Base-by-base conservation (phyloP, 2,888 invertebrate genomes). In the Entomobrya proxima region DNA sequence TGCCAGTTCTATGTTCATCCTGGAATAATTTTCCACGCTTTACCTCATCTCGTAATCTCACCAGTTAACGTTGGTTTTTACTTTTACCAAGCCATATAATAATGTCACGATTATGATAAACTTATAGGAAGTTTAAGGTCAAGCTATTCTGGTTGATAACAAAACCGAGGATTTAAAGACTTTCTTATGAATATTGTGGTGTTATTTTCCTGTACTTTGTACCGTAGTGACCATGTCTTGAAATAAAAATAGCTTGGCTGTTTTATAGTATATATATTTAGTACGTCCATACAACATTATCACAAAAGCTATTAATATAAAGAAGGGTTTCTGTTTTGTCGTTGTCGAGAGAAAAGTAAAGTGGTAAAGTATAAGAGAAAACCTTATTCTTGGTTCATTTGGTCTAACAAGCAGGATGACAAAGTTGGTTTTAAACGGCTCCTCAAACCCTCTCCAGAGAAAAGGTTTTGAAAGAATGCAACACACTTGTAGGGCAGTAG, bases 401-500 rank as follows among this genome's bases (percentile, higher is more conserved):
- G n/a, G n/a, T n/a, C n/a, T n/a, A n/a, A n/a, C n/a, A n/a, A n/a
- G n/a, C n/a, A n/a, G n/a, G n/a, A n/a, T n/a, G n/a, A n/a, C n/a
- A n/a, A n/a, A n/a, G n/a, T n/a, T n/a, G n/a, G n/a, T n/a, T n/a
- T n/a, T n/a, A 67, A 35, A 40, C 61, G 18, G 27, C 30, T 27
- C 9, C 15, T 58, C 27, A 58, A 30, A 58, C 55, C 55, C 27
- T n/a, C 7, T 13, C 24, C 24, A 21, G 13, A 18, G 6, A 21
- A 21, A 18, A 4, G n/a, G 6, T 37, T 37, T 67, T 2, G 9
- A 21, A 37, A 4, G 67, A 21, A 67, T 67, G 37, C n/a, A 6
- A 37, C n/a, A 13, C 15, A 35, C 69, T 80, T 67, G 52, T 69
- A 80, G 79, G 79, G 79, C 79, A 80, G 79, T 80, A 69, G 52